A percentile compares a stretch with the other conserved stretches of the same genome.
These are phyloP conservation scores for Halocynthia roretzi DNA, from an alignment of 23 tunicate genomes.

Conservation along the genomic window DNA sequence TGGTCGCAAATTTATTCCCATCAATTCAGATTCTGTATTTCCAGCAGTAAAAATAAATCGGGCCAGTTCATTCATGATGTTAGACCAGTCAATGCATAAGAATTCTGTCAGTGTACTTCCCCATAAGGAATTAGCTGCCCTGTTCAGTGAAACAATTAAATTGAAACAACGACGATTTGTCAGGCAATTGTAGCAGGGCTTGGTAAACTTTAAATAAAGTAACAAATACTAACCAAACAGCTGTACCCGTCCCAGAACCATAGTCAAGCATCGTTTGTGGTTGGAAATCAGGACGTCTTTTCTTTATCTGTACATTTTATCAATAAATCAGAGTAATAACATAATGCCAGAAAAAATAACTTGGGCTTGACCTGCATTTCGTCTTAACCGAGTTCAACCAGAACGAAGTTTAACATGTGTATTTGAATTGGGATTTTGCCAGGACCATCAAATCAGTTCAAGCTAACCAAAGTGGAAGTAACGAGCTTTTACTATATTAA, in stretches of 20 bases:
- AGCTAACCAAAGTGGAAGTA: no score
- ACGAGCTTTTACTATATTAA: no score
- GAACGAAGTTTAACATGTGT: no score
- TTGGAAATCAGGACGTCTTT: conserved; percentile 26
- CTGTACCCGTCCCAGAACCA: conserved; percentile 88
- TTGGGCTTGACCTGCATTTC: no score
- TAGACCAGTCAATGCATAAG: conserved; percentile 77
- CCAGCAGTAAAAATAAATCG: conserved; percentile 58
- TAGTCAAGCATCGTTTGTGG: conserved; percentile 62
- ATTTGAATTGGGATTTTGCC: no score
- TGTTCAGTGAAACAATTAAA: neutral
- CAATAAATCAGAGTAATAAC: no score
- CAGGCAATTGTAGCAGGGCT: neutral
- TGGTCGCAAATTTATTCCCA: conserved; percentile 60
- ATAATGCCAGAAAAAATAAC: no score
- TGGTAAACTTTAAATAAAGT: neutral
- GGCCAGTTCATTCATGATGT: conserved; percentile 57
- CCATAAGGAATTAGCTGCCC: conserved; percentile 75
- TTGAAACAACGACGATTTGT: neutral
- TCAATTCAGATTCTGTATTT: conserved; percentile 20
- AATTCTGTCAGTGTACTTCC: conserved; percentile 50
- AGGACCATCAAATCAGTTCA: no score
- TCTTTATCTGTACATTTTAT: conserved; percentile 15
- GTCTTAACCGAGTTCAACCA: no score
- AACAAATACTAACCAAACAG: conserved; percentile 28